Evolutionary conservation across 2,888 invertebrate species (phyloP).

Genomic region (Epinotia ramella): DNA sequence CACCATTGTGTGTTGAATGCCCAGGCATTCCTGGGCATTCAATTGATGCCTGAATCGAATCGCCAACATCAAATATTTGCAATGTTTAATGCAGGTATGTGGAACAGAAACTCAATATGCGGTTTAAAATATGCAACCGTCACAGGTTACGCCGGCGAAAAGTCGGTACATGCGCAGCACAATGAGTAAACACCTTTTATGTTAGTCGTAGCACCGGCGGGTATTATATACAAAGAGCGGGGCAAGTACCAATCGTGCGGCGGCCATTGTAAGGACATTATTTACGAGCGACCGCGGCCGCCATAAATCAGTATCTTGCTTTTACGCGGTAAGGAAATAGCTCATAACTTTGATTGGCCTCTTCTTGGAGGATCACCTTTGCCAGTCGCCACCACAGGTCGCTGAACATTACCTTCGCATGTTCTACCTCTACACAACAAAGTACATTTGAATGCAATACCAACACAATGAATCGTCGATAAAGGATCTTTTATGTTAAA

Average conservation of each 20-base stretch:
- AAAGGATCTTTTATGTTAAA: slow-evolving; percentile 42
- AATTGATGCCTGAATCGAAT: slow-evolving; percentile 9
- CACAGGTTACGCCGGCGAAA: slow-evolving; percentile 22
- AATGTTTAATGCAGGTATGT: slow-evolving; percentile 5
- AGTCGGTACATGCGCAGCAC: slow-evolving; percentile 28
- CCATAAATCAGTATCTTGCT: slow-evolving; percentile 66
- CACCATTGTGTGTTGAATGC: too few species aligned
- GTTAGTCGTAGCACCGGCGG: slow-evolving; percentile 21
- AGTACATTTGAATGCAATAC: slow-evolving; percentile 18
- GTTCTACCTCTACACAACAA: slow-evolving; percentile 15
- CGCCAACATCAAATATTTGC: slow-evolving; percentile 19
- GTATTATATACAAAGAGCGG: slow-evolving; percentile 37
- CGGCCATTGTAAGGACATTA: slow-evolving; percentile 55
- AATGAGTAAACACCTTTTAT: slow-evolving; percentile 42
- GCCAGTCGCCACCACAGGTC: slow-evolving; percentile 48
- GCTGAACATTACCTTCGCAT: slow-evolving; percentile 25
- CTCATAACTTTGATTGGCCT: slow-evolving; percentile 70
- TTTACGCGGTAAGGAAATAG: slow-evolving; percentile 65
- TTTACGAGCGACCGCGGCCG: slow-evolving; percentile 59
- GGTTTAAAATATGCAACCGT: slow-evolving; percentile 18
- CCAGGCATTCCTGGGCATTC: too few species aligned
- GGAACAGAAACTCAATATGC: slow-evolving; percentile 19
- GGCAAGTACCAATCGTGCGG: slow-evolving; percentile 45
- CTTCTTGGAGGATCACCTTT: slow-evolving; percentile 62
- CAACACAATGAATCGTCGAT: slow-evolving; percentile 21